Evolutionary conservation across 1,140 invertebrate species (phyloP), one percentile per base, ranked within the genome.

Genomic region (Nymphalis io): DNA sequence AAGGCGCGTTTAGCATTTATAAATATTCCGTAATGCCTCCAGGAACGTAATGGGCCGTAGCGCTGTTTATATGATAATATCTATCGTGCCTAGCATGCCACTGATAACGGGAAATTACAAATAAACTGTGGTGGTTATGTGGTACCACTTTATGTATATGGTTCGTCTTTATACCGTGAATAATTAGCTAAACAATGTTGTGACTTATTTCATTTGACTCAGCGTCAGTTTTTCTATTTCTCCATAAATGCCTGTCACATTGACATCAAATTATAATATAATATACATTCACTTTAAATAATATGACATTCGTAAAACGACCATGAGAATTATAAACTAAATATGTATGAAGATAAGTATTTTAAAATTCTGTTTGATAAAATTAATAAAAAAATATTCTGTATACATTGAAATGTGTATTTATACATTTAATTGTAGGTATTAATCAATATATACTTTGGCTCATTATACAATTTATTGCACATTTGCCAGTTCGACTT

Each of bases 11-110:
- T 79, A 84, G 78, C 85, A 84, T 85, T 84, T 81, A 84, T 83
- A 87, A 84, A 84, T 82, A 83, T 83, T 80, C 82, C 58, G 74
- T 82, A 83, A 83, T 82, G 76, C 76, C 80, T 85, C 79, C 74
- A 71, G 69, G 74, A 70, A 72, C 77, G 76, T 83, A 88, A 88
- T 84, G 81, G 83, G 60, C 61, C 77, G 79, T 80, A 70, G 68
- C 68, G 77, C 73, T 85, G 80, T 85, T 85, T 84, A 76, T 87
- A 87, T 87, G 84, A 85, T 87, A 88, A 88, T 88, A 67, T 73
- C 55, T 73, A 72, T 78, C 76, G 72, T 76, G 80, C 63, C 66
- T 76, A 70, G 83, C 72, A 81, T 84, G 68, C 65, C 53, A 16
- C 46, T 40, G 63, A 70, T 60, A 64, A 63, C 40, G 53, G 60